These are phyloP conservation scores for Helicoverpa assulta DNA, from an alignment of 2,888 invertebrate species.

Conservation along the genomic window DNA sequence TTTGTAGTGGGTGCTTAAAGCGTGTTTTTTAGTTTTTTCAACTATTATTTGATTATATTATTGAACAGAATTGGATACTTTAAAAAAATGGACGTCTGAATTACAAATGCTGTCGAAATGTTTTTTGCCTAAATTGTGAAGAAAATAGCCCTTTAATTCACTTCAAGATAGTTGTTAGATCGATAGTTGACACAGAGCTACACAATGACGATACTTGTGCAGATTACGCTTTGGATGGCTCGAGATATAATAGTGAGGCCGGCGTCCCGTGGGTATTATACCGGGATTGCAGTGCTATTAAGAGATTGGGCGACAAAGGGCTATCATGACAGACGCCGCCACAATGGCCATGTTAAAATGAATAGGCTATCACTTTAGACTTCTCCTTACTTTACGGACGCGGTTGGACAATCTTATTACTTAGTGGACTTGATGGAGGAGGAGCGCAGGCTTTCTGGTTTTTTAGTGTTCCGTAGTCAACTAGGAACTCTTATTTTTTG, in stretches of 20 bases:
- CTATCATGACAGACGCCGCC: not conserved
- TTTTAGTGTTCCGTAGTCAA: too few species aligned
- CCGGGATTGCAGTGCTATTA: not conserved
- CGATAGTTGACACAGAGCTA: not conserved
- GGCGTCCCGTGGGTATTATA: not conserved
- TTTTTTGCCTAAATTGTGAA: too few species aligned
- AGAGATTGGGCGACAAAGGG: slow-evolving; percentile 2
- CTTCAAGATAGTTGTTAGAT: not conserved
- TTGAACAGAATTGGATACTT: too few species aligned
- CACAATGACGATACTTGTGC: not conserved
- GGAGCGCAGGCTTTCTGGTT: too few species aligned
- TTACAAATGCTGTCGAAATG: too few species aligned
- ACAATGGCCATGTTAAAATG: not conserved
- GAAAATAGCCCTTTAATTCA: too few species aligned
- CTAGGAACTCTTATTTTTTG: too few species aligned
- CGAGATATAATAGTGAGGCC: not conserved
- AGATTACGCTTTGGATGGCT: not conserved
- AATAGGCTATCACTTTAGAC: not conserved
- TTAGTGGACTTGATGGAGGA: not conserved
- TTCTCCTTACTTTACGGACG: not conserved
- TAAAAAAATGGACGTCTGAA: too few species aligned
- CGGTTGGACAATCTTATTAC: slow-evolving; percentile 7
- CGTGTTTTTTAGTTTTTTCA: too few species aligned
- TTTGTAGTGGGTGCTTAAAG: too few species aligned
- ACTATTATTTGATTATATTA: too few species aligned